Evolutionary conservation across 1,140 invertebrate species (phyloP).

Genomic region (Drosophila auraria): DNA sequence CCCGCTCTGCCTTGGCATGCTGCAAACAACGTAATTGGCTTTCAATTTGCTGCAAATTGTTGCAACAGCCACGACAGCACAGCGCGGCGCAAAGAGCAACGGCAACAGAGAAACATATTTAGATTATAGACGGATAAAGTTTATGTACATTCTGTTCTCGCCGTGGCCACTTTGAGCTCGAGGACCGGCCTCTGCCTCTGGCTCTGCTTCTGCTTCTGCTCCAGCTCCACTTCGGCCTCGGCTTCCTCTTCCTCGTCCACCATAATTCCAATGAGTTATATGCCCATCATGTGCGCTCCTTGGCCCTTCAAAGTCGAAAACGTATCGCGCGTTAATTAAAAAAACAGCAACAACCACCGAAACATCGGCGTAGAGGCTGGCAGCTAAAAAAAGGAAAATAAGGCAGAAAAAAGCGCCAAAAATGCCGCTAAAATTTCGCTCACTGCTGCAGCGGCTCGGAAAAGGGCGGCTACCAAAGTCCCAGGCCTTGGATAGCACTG

Average conservation of each 20-base stretch:
- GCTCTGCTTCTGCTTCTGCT: constrained; percentile 12
- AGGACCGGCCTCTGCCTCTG: constrained; percentile 12
- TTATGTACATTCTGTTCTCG: constrained; percentile 75
- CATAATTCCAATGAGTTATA: constrained; percentile 81
- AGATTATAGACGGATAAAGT: constrained; percentile 84
- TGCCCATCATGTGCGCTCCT: constrained; percentile 74
- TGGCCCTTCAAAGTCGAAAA: constrained; percentile 75
- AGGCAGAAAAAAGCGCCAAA: constrained; percentile 75
- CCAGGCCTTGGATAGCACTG: constrained; percentile 44
- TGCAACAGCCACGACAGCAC: constrained; percentile 82
- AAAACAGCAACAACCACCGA: constrained; percentile 55
- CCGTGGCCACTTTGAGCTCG: constrained; percentile 34
- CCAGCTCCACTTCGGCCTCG: constrained; percentile 11
- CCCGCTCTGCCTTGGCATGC: constrained; percentile 68
- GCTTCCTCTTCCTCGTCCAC: constrained; percentile 25
- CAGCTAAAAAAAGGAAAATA: constrained; percentile 22
- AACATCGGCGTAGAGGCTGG: constrained; percentile 19
- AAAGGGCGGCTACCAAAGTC: constrained; percentile 50
- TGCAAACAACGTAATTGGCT: constrained; percentile 84
- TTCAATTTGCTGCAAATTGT: constrained; percentile 84
- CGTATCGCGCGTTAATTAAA: constrained; percentile 82
- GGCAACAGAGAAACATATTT: constrained; percentile 72
- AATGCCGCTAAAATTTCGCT: constrained; percentile 76
- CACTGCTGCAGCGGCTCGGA: constrained; percentile 25
- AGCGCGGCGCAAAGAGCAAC: constrained; percentile 61